Evolutionary conservation across 2,113 vertebrate species (phyloP), one percentile per base, ranked within the genome.

Genomic region (Calypte anna): DNA sequence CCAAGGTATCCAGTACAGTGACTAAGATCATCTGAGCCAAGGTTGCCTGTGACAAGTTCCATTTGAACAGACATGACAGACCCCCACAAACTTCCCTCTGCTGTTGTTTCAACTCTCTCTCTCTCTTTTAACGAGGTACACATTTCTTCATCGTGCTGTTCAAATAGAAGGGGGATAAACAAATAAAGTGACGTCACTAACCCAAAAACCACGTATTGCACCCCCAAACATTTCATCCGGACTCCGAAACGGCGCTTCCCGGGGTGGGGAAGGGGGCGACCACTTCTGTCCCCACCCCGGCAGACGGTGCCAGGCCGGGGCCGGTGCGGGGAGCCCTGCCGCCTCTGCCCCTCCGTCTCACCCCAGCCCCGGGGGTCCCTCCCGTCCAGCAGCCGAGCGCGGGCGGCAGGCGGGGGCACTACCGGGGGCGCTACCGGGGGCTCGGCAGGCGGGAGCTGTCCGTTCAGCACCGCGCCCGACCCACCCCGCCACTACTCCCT

Each of bases 391-490:
- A 12, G 31, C 24, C 50, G 73, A 28, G 59, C 27, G 30, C 36
- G 17, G 50, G 19, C 23, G 14, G 30, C 36, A 12, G 50, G 19
- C 23, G 14, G 38, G 38, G 38, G 36, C 50, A 33, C 9, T 46
- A 18, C 28, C 19, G 6, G 18, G 58, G 58, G n/a, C 33, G 21
- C 12, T 22, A 51, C 50, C 50, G 50, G 50, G 12, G 48, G 51
- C 8, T 23, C 15, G 11, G 46, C 23, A 2, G 30, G 19, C 66
- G 17, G 89, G 94, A 96, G 90, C 95, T 96, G 95, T 97, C 93
- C 95, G 24, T 81, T 97, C 94, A 96, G 96, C 74, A 96, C 96
- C 85, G 18, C 51, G 9, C 28, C n/a, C 31, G 17, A 19, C 23
- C 43, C 17, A 3, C 31, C n/a, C 7, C 51, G 12, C 7, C 8